A percentile compares a stretch with the other conserved stretches of the same genome.
These are phyloP conservation scores for Corynorhinus townsendii DNA, from an alignment of 2,113 vertebrate species.

Conservation along the genomic window DNA sequence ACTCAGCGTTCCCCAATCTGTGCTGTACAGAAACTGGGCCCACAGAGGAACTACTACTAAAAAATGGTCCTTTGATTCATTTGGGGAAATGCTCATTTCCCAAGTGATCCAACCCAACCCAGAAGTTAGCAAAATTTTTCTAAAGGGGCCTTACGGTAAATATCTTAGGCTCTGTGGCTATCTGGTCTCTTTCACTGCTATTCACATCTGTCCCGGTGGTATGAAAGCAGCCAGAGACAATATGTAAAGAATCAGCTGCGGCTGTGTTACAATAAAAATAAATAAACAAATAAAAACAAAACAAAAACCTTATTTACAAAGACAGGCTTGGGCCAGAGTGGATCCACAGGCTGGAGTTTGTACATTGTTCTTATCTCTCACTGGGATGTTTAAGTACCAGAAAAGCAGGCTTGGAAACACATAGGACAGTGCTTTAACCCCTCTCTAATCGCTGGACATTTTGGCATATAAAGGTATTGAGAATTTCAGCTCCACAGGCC, in stretches of 20 bases:
- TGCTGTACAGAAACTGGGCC: not conserved
- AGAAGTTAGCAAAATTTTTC: not conserved
- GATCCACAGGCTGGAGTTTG: not conserved
- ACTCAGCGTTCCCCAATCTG: not conserved
- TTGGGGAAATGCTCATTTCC: not conserved
- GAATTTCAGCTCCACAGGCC: not conserved
- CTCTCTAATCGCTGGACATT: not conserved
- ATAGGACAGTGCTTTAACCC: not conserved
- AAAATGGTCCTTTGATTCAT: not conserved
- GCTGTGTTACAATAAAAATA: not conserved
- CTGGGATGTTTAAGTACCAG: not conserved
- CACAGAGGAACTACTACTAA: no score
- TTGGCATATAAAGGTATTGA: not conserved
- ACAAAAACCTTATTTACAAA: not conserved
- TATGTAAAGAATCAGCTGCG: not conserved
- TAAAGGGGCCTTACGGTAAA: not conserved
- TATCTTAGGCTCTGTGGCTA: not conserved
- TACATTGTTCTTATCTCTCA: not conserved
- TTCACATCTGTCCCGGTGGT: not conserved
- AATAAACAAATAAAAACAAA: no score
- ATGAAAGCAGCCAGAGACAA: not conserved
- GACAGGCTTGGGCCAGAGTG: not conserved
- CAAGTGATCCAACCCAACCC: not conserved
- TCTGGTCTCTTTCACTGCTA: not conserved
- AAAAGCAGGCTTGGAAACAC: not conserved